phyloP scores from a whole-genome alignment of 2,888 invertebrate species.

The Microctonus hyperodae region DNA sequence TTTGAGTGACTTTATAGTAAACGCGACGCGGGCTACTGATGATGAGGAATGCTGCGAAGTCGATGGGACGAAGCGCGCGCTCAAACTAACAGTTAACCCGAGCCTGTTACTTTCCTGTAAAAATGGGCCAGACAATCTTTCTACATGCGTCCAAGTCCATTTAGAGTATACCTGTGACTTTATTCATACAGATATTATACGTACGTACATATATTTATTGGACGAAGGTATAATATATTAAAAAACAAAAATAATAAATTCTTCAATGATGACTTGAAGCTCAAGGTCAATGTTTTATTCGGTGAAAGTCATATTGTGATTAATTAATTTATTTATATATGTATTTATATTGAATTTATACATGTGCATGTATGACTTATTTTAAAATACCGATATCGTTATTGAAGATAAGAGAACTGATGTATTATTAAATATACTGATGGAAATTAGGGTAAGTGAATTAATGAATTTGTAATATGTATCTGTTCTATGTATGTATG shows the following conservation, averaged over 20 bases:
- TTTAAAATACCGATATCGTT: too few species aligned
- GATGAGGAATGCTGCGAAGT: slow-evolving; percentile 33
- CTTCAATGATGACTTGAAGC: background rate
- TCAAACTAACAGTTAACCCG: slow-evolving; percentile 52
- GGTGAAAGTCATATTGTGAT: slow-evolving; percentile 31
- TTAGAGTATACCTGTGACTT: slow-evolving; percentile 6
- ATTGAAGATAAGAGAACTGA: too few species aligned
- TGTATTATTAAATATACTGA: too few species aligned
- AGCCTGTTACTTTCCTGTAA: slow-evolving; percentile 46
- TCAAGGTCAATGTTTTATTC: too few species aligned
- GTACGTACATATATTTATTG: background rate
- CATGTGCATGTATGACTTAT: too few species aligned
- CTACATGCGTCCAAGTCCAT: slow-evolving; percentile 6
- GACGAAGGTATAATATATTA: background rate
- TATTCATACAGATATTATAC: background rate
- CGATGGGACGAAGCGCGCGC: slow-evolving; percentile 34
- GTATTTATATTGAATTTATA: background rate
- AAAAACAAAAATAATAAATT: too few species aligned
- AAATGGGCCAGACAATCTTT: slow-evolving; percentile 50
- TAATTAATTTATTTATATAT: too few species aligned
- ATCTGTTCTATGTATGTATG: background rate
- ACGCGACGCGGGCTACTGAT: slow-evolving; percentile 22
- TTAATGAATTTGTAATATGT: too few species aligned
- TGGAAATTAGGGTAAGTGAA: too few species aligned
- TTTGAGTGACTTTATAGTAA: too few species aligned